Evolutionary conservation across 2,113 vertebrate genomes (phyloP), one percentile per base, ranked within the genome.

Genomic region (Tragulus kanchil): DNA sequence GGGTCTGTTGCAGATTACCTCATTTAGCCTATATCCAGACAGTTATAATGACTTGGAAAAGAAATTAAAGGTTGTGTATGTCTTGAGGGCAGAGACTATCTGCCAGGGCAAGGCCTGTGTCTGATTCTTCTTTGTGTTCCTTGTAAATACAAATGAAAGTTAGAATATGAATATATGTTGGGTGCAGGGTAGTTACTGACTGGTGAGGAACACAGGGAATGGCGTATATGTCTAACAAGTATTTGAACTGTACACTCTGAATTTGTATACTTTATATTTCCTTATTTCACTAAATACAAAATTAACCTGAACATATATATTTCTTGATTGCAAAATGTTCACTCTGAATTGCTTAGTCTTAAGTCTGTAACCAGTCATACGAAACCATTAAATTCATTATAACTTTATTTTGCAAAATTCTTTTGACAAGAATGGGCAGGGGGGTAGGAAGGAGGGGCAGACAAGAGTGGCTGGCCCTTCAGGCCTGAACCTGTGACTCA

Each of bases 271-370:
- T 65, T 59, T 14, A 52, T 67, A 67, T 67, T 67, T 67, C 16
- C 65, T 64, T n/a, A 83, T n/a, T 50, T 96, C 21, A 58, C 48
- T 36, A 65, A 92, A 90, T 92, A n/a, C 67, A 85, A 86, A 83
- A 89, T n/a, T 56, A 69, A 54, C 48, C 61, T 58, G 9, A 12
- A 36, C 58, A 78, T 77, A 94, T 59, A 73, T 84, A 65, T 54
- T 78, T 16, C 42, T 93, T 95, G 61, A 59, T 79, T 93, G 71
- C 13, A 56, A 92, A n/a, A 75, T 36, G 28, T 81, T 90, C 73
- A 61, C 11, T 26, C 61, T 79, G 31, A 59, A 52, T 71, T 95
- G 21, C 7, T 58, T n/a, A n/a, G 25, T 89, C 42, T 28, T 31
- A 16, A 97, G 26, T 58, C 10, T 91, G 23, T 78, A 85, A 85